phyloP scores from a whole-genome alignment of 2,113 vertebrate genomes.

The Pseudolaguvia tuberculata region DNA sequence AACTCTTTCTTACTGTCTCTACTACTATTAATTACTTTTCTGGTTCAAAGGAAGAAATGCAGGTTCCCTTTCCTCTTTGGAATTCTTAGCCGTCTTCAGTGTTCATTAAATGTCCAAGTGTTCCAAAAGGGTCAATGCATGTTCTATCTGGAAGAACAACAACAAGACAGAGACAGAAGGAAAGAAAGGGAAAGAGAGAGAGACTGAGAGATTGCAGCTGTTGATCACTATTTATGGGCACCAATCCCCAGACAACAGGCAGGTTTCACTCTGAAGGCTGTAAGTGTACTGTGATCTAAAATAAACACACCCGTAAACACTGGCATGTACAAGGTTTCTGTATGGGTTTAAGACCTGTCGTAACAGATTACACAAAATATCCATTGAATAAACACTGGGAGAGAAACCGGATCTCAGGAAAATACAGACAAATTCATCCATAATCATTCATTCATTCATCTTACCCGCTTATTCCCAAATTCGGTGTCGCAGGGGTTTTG shows the following conservation, averaged over 20 bases:
- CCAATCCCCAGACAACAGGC: conserved; percentile 52
- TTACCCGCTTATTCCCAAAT: no score
- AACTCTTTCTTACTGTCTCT: no score
- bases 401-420: no score
- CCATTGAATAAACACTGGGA: not conserved
- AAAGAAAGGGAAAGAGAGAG: not conserved
- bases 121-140: not conserved
- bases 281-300: conserved; percentile 43
- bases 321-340: not conserved
- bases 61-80: no score
- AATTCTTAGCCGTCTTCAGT: no score
- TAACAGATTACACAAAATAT: not conserved
- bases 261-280: conserved; percentile 54
- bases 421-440: no score
- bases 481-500: no score
- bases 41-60: no score
- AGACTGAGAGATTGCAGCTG: conserved; percentile 55
- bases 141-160: not conserved
- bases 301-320: conserved; percentile 48
- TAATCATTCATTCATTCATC: no score
- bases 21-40: no score
- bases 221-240: conserved; percentile 59
- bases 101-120: no score
- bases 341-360: not conserved
- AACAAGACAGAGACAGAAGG: no score